Evolutionary conservation across 2,113 vertebrate genomes (phyloP).

Genomic region (Xiphophorus maculatus): DNA sequence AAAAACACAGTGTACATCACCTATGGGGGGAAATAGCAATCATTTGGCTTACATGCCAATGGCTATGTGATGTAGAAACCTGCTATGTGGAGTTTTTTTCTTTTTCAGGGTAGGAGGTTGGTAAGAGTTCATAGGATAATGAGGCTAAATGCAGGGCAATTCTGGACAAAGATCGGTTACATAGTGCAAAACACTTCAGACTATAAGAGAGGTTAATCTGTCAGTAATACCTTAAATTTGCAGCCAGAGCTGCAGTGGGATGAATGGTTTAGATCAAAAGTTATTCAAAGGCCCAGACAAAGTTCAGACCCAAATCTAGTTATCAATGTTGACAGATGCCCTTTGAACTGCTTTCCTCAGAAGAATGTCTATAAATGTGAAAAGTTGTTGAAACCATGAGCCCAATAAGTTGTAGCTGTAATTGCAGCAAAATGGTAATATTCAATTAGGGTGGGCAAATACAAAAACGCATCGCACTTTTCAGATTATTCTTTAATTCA

Average conservation of each 20-base stretch:
- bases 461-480: neutral
- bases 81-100: too few species aligned
- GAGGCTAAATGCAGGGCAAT: neutral
- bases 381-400: neutral
- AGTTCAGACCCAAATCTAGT: neutral
- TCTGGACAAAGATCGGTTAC: neutral
- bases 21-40: too few species aligned
- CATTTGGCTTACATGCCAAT: too few species aligned
- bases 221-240: neutral
- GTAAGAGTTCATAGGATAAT: neutral
- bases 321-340: neutral
- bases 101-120: too few species aligned
- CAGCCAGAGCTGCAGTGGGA: neutral
- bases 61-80: too few species aligned
- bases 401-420: neutral
- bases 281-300: neutral
- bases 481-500: neutral
- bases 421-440: neutral
- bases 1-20: too few species aligned
- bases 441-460: neutral
- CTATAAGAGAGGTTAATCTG: neutral
- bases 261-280: neutral
- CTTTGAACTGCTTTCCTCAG: neutral
- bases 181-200: neutral
- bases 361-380: neutral